Percentiles rank a stretch among this genome's conserved stretches.
Evolutionary conservation across 2,888 invertebrate genomes (phyloP).

Genomic region (Drosophila emarginata): DNA sequence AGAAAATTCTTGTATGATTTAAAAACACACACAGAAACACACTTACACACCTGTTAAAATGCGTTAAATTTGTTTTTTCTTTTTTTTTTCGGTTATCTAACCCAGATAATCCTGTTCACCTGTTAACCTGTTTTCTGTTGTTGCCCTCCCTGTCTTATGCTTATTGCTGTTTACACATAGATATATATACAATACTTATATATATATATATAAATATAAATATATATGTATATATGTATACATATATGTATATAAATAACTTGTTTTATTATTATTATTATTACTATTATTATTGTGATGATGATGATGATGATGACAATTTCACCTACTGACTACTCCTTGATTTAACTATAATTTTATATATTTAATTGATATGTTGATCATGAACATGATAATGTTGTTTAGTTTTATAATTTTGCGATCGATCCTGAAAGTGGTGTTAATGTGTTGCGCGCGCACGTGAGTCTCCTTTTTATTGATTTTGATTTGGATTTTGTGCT

Average conservation of each 20-base stretch:
- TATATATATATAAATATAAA: neutral
- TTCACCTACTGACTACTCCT: neutral
- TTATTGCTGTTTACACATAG: slow-evolving; percentile 55
- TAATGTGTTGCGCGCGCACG: slow-evolving; percentile 79
- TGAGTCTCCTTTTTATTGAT: slow-evolving; percentile 73
- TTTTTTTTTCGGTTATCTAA: slow-evolving; percentile 53
- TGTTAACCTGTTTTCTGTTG: slow-evolving; percentile 72
- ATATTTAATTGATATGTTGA: slow-evolving; percentile 42
- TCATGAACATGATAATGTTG: slow-evolving; percentile 75
- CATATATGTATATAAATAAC: neutral
- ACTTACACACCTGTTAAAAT: slow-evolving; percentile 23
- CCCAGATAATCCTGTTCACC: slow-evolving; percentile 36
- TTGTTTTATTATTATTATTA: neutral
- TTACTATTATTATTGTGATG: neutral
- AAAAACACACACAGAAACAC: slow-evolving; percentile 7
- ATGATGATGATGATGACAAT: neutral
- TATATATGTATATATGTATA: neutral
- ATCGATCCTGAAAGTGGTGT: slow-evolving; percentile 60
- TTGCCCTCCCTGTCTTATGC: slow-evolving; percentile 52
- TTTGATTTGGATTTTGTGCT: slow-evolving; percentile 67
- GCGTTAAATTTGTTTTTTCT: slow-evolving; percentile 37
- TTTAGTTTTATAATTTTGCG: slow-evolving; percentile 53
- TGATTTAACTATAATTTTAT: slow-evolving; percentile 32
- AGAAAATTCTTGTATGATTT: neutral
- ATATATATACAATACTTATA: neutral